These are phyloP conservation scores for Coenonympha arcania DNA, from an alignment of 2,888 invertebrate species.

Conservation along the genomic window DNA sequence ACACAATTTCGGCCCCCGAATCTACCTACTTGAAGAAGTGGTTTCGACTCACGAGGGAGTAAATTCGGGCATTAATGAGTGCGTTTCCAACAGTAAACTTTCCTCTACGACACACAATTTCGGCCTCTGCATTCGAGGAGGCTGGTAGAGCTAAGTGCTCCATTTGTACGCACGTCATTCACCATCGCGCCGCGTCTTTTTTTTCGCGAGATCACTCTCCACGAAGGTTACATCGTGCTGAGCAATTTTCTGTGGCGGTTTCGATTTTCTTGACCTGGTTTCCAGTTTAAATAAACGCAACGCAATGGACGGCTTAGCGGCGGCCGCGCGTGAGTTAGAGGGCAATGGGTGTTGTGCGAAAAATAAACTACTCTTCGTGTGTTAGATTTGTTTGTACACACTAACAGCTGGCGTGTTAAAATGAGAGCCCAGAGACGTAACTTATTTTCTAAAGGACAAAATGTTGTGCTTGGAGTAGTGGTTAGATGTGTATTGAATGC, in stretches of 20 bases:
- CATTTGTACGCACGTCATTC: conserved; percentile 25
- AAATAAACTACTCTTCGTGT: conserved; percentile 19
- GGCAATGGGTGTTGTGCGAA: conserved; percentile 14
- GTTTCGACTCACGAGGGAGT: too few relatives aligned
- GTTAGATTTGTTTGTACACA: conserved; percentile 15
- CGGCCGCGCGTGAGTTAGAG: conserved; percentile 42
- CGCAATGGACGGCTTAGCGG: conserved; percentile 58
- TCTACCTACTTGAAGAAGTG: too few relatives aligned
- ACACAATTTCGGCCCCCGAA: too few relatives aligned
- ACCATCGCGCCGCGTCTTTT: conserved; percentile 15
- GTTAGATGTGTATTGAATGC: too few relatives aligned
- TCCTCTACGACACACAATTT: conserved; percentile 29
- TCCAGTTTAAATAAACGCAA: conserved; percentile 55
- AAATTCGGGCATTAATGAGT: too few relatives aligned
- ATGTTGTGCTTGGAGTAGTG: too few relatives aligned
- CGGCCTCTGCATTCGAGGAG: conserved; percentile 36
- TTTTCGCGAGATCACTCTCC: conserved; percentile 26
- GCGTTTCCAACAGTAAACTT: conserved; percentile 3
- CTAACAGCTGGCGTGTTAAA: conserved; percentile 6
- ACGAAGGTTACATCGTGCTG: conserved; percentile 48
- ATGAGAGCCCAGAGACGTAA: too few relatives aligned
- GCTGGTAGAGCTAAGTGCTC: conserved; percentile 22
- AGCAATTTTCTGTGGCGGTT: conserved; percentile 55
- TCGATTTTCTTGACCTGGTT: conserved; percentile 67
- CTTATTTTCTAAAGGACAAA: too few relatives aligned